phyloP scores from a whole-genome alignment of 2,797 vertebrate species.

The Schizopygopsis pylzovi region DNA sequence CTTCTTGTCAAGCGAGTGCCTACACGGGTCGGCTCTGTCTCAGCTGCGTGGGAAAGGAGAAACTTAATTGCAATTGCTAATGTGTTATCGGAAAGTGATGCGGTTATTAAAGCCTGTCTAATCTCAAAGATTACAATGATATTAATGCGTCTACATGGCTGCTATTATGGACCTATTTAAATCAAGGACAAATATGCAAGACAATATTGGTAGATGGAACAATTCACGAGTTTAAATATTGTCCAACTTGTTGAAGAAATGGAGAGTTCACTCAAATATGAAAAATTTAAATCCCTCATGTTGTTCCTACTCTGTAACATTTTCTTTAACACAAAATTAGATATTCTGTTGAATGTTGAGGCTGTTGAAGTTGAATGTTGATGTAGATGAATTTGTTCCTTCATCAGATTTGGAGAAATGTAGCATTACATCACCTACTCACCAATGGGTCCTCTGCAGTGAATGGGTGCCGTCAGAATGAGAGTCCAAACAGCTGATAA shows the following conservation, averaged over 20 bases:
- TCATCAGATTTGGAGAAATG: not conserved
- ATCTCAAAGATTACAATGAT: constrained; percentile 11
- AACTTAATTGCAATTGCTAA: constrained; percentile 8
- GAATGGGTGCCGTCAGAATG: not conserved
- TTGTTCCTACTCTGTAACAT: not conserved
- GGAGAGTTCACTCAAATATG: not conserved
- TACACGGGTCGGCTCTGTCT: not conserved
- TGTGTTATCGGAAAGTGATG: not conserved
- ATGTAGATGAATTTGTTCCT: not conserved
- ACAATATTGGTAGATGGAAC: not conserved
- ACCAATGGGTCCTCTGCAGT: no score
- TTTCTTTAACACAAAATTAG: not conserved
- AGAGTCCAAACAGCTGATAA: not conserved
- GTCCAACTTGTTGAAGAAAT: not conserved
- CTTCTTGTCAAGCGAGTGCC: not conserved
- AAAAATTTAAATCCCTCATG: no score
- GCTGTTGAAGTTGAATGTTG: no score
- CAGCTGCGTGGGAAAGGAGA: not conserved
- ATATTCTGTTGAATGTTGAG: not conserved
- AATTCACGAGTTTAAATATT: not conserved
- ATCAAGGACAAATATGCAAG: not conserved
- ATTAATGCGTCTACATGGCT: constrained; percentile 10
- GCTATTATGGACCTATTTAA: not conserved
- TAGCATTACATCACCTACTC: no score
- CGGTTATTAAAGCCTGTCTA: not conserved